These are phyloP conservation scores for Oostethus manadensis DNA, from an alignment of 2,113 vertebrate genomes.

Conservation along the genomic window DNA sequence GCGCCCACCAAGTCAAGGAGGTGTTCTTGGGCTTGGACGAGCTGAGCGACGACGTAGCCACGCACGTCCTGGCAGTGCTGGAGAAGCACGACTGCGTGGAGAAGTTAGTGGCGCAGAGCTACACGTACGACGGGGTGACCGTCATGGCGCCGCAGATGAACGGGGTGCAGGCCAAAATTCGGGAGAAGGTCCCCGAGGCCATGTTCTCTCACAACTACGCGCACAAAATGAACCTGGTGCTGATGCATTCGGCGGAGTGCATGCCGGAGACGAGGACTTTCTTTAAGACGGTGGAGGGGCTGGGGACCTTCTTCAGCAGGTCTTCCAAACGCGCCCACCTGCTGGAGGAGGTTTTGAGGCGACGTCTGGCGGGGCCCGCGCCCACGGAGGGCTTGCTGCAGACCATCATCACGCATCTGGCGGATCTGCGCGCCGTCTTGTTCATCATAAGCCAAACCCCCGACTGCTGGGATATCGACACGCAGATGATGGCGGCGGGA, in stretches of 20 bases:
- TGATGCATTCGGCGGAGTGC: neutral
- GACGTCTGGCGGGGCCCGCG: neutral
- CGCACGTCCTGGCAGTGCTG: conserved; percentile 1
- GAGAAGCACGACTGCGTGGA: conserved; percentile 12
- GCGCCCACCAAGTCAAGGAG: conserved; percentile 5
- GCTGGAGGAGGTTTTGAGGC: neutral
- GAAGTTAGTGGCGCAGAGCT: neutral
- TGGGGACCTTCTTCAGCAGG: neutral
- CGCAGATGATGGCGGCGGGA: neutral
- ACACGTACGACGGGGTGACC: neutral
- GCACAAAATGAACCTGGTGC: conserved; percentile 12
- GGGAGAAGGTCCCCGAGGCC: neutral
- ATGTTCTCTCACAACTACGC: conserved; percentile 14
- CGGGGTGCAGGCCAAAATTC: neutral
- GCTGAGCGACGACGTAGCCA: neutral
- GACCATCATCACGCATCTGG: no score
- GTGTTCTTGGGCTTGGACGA: conserved; percentile 11
- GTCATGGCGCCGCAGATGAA: neutral
- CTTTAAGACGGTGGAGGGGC: conserved; percentile 2
- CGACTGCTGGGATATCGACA: neutral
- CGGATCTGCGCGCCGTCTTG: no score
- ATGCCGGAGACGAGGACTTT: neutral
- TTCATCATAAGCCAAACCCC: neutral
- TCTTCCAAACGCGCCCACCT: neutral
- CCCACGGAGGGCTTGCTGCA: neutral